These are phyloP conservation scores for Platycheirus rosarum DNA, from an alignment of 2,888 invertebrate genomes.

Conservation along the genomic window DNA sequence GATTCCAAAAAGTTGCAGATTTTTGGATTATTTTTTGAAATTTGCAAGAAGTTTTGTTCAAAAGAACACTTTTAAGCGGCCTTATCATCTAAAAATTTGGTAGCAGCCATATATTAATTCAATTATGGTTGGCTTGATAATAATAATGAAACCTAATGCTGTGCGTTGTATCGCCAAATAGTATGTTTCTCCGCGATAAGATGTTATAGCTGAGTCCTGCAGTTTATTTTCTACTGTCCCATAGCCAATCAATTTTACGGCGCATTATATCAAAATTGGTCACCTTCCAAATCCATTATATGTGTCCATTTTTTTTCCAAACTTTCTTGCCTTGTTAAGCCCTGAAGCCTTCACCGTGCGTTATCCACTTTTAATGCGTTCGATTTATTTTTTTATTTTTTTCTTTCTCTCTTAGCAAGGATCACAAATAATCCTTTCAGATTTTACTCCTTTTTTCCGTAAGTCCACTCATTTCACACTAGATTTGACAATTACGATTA, in stretches of 20 bases:
- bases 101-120: too few relatives aligned
- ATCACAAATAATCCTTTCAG: constrained; percentile 50
- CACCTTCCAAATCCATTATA: constrained; percentile 58
- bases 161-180: constrained; percentile 38
- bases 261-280: constrained; percentile 62
- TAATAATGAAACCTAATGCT: constrained; percentile 37
- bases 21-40: too few relatives aligned
- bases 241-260: constrained; percentile 58
- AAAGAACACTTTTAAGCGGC: too few relatives aligned
- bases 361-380: constrained; percentile 49
- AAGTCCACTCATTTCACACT: constrained; percentile 71
- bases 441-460: constrained; percentile 35
- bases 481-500: constrained; percentile 70
- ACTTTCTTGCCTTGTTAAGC: too few relatives aligned
- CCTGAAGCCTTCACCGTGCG: background rate
- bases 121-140: too few relatives aligned
- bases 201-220: background rate
- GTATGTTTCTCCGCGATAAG: constrained; percentile 62
- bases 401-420: constrained; percentile 48
- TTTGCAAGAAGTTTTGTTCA: too few relatives aligned
- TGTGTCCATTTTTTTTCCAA: constrained; percentile 41
- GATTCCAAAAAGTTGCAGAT: too few relatives aligned
- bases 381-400: constrained; percentile 66
- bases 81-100: too few relatives aligned
- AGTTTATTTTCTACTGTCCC: constrained; percentile 37